Percentiles rank a stretch among this genome's conserved stretches.
These are phyloP conservation scores for Euproctis similis DNA, from an alignment of 2,888 invertebrate species.

Conservation along the genomic window DNA sequence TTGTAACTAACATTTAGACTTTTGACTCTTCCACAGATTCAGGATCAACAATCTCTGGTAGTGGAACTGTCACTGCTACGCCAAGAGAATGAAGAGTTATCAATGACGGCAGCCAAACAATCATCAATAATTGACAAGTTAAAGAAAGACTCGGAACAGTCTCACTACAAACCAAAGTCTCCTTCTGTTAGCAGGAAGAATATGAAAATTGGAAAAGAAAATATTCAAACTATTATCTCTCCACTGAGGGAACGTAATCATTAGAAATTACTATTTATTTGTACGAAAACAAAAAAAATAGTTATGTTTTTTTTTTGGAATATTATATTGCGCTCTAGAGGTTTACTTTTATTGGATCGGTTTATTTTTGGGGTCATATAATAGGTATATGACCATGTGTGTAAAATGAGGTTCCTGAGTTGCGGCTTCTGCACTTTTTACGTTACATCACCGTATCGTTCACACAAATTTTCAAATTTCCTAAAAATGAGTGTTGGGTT, in stretches of 20 bases:
- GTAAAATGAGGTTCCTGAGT: too few species aligned
- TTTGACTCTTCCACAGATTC: slow-evolving; percentile 47
- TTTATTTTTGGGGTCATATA: too few species aligned
- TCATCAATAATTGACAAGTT: slow-evolving; percentile 62
- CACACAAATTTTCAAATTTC: too few species aligned
- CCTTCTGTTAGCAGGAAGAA: slow-evolving; percentile 54
- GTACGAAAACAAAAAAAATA: too few species aligned
- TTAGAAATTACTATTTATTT: too few species aligned
- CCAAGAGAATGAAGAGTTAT: slow-evolving; percentile 65
- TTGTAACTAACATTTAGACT: not conserved
- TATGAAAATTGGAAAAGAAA: slow-evolving; percentile 64
- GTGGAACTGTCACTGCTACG: slow-evolving; percentile 63
- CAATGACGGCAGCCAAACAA: slow-evolving; percentile 61
- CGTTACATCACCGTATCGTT: too few species aligned
- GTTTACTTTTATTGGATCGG: too few species aligned
- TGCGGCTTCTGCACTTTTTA: too few species aligned
- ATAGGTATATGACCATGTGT: too few species aligned
- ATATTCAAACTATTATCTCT: slow-evolving; percentile 53
- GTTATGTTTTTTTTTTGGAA: too few species aligned
- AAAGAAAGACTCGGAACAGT: slow-evolving; percentile 55
- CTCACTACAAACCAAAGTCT: slow-evolving; percentile 52
- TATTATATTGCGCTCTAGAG: too few species aligned
- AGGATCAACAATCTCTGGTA: slow-evolving; percentile 66
- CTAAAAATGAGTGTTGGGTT: too few species aligned
- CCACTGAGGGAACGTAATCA: slow-evolving; percentile 64